Evolutionary conservation across 2,888 invertebrate genomes (phyloP), one percentile per base, ranked within the genome.

Genomic region (Ochropacha duplaris): DNA sequence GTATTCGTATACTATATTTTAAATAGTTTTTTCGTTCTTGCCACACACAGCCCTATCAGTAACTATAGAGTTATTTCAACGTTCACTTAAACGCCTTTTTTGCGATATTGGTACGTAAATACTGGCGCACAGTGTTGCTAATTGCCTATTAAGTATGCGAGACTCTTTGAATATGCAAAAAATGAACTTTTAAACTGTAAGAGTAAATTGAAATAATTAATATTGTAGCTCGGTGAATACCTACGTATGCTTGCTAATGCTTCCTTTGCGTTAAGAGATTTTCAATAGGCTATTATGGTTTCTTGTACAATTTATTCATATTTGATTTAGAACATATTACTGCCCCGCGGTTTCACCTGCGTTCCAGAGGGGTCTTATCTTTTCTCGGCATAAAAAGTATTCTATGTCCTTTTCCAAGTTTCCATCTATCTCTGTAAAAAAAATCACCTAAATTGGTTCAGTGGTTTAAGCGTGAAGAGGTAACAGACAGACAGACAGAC

Each of bases 51-150:
- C 44, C 44, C 44, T 44, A 44, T n/a, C 2, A 44, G n/a, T 19
- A 19, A 44, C 39, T 44, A 44, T 19, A 16, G 44, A 44, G 44
- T 44, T 44, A 44, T 44, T 44, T 44, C 44, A 44, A 16, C 19
- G 39, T 44, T 44, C 44, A 44, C 16, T 44, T 44, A 16, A 44
- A 44, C 44, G 44, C 44, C 22, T 31, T 52, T 52, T 52, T 52
- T 52, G 52, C 52, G 52, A 52, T 52, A 52, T 52, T 16, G 51
- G 52, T 22, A 28, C 52, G 52, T 52, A 52, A 31, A 52, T 51
- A 39, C 34, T 50, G 9, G 50, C 36, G 22, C 49, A 16, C 44
- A 54, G 54, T 54, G 28, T 44, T 19, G 31, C 52, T 52, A 31
- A 52, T 52, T 52, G 52, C 52, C 52, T 52, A 31, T 52, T 52